These are phyloP conservation scores for Cryptocheilus praepositus DNA, from an alignment of 2,888 invertebrate genomes.

Conservation along the genomic window DNA sequence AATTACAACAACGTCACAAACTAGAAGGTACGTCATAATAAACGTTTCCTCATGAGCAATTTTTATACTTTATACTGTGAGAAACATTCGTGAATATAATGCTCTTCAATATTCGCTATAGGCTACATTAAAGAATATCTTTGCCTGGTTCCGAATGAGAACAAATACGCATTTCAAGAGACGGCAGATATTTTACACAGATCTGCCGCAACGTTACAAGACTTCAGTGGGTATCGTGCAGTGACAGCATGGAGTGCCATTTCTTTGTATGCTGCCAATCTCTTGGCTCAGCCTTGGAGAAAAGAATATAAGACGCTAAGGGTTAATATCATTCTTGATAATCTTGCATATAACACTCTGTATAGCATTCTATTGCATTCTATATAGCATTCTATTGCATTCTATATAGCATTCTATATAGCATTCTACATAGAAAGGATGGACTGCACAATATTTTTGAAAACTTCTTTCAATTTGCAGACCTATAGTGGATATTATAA, in stretches of 20 bases:
- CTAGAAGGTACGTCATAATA: constrained; percentile 81
- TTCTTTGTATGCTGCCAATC: constrained; percentile 89
- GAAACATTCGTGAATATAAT: neutral
- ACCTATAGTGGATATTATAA: constrained; percentile 92
- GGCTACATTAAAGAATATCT: constrained; percentile 87
- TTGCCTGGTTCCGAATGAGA: constrained; percentile 85
- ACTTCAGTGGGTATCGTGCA: constrained; percentile 89
- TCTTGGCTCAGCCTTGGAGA: constrained; percentile 91
- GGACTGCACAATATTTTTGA: neutral
- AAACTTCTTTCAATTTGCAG: constrained; percentile 73
- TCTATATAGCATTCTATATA: too few relatives aligned
- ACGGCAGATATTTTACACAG: constrained; percentile 85
- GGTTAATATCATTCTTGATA: constrained; percentile 76
- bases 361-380: too few relatives aligned
- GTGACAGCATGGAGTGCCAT: constrained; percentile 90
- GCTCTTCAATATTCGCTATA: constrained; percentile 61
- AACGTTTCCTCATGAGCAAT: too few relatives aligned
- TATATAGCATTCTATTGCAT: too few relatives aligned
- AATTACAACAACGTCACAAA: constrained; percentile 85
- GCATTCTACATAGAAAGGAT: neutral
- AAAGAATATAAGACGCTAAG: constrained; percentile 89
- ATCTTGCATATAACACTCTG: too few relatives aligned
- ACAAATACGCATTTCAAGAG: constrained; percentile 86
- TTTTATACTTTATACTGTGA: neutral
- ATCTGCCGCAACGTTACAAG: constrained; percentile 82